A percentile compares a stretch with the other conserved stretches of the same genome.
Conservation (phyloP, 2,797 vertebrate genomes). For the Amniataba percoides region DNA sequence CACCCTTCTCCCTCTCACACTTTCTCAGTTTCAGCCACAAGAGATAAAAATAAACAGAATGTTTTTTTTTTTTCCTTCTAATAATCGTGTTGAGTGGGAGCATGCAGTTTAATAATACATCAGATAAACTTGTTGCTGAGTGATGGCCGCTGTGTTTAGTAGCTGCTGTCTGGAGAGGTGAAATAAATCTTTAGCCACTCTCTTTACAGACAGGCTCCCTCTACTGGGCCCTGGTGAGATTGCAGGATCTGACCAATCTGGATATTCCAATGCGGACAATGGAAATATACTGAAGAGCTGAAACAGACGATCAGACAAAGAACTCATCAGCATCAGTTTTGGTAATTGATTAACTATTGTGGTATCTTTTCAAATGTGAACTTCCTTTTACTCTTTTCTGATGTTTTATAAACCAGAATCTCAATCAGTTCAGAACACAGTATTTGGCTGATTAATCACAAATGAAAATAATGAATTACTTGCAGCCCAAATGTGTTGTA, state of each 20-base stretch:
- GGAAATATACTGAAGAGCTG: neutral
- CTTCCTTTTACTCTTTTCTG: too few relatives aligned
- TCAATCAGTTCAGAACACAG: neutral
- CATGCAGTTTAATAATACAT: constrained; percentile 42
- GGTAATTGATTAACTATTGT: neutral
- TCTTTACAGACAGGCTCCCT: constrained; percentile 65
- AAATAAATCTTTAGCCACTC: constrained; percentile 22
- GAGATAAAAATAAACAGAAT: constrained; percentile 41
- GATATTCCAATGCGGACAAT: neutral
- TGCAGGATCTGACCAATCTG: constrained; percentile 28
- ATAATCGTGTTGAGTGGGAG: constrained; percentile 49
- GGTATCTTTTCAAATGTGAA: neutral
- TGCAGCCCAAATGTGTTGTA: neutral
- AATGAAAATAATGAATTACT: neutral
- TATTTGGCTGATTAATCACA: neutral
- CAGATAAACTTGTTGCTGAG: constrained; percentile 41
- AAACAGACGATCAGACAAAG: neutral
- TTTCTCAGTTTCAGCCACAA: constrained; percentile 29
- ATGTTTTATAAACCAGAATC: neutral
- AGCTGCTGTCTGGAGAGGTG: constrained; percentile 17
- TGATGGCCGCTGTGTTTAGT: constrained; percentile 37
- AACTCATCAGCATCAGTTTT: neutral
- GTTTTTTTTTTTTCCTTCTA: constrained; percentile 3
- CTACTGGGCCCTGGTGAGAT: constrained; percentile 68
- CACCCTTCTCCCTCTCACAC: constrained; percentile 8